phyloP scores from a whole-genome alignment of 1,140 invertebrate genomes.

The Temnothorax longispinosus region DNA sequence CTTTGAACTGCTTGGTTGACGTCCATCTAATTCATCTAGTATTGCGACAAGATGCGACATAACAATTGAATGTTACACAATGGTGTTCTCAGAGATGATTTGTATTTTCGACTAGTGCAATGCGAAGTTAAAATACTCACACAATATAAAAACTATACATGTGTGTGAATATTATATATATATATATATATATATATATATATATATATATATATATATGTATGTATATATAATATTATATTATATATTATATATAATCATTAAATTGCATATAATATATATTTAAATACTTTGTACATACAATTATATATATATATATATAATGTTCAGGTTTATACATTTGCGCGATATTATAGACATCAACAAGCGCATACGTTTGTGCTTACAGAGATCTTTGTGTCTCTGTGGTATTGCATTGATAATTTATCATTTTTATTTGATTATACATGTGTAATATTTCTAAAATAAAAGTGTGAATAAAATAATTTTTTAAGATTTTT shows the following conservation, averaged over 20 bases:
- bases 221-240: background rate
- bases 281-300: slow-evolving; percentile 20
- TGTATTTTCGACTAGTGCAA: slow-evolving; percentile 25
- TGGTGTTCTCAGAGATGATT: slow-evolving; percentile 34
- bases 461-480: slow-evolving; percentile 36
- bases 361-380: background rate
- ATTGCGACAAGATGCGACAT: slow-evolving; percentile 8
- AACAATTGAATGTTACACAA: slow-evolving; percentile 28
- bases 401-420: background rate
- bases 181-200: background rate
- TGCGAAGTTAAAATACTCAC: background rate
- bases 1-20: slow-evolving; percentile 87
- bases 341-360: background rate
- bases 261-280: background rate
- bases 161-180: too few species aligned
- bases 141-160: background rate
- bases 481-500: slow-evolving; percentile 9
- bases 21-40: slow-evolving; percentile 40
- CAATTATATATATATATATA: background rate
- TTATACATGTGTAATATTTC: slow-evolving; percentile 15
- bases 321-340: slow-evolving; percentile 15
- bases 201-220: background rate
- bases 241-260: background rate
- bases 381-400: background rate
- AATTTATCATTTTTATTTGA: background rate